Evolutionary conservation across 2,888 invertebrate genomes (phyloP).

Genomic region (Noctua fimbriata): DNA sequence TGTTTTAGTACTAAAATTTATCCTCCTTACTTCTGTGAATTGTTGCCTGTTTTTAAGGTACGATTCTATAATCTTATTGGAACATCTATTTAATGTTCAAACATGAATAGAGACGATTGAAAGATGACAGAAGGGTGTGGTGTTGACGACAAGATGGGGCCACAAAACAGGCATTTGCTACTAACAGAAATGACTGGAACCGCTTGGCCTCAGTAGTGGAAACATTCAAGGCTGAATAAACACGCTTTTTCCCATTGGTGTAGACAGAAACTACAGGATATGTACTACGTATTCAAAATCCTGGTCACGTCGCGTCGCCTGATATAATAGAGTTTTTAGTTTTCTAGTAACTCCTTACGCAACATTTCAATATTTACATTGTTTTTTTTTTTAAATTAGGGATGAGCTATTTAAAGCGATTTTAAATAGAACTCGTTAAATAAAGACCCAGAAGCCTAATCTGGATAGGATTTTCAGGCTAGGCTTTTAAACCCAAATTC

Average conservation of each 20-base stretch:
- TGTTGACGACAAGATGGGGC: slow-evolving; percentile 43
- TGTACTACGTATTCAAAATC: background rate
- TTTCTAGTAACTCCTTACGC: background rate
- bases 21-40: too few species aligned
- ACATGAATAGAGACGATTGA: slow-evolving; percentile 64
- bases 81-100: slow-evolving; percentile 60
- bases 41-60: too few species aligned
- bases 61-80: slow-evolving; percentile 59
- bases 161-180: slow-evolving; percentile 16
- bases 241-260: background rate
- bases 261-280: background rate
- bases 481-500: background rate
- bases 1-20: too few species aligned
- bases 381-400: background rate
- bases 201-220: background rate
- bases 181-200: background rate
- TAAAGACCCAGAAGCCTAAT: background rate
- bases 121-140: slow-evolving; percentile 62
- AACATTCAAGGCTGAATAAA: background rate
- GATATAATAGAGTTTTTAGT: background rate
- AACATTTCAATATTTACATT: background rate
- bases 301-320: background rate
- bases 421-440: background rate
- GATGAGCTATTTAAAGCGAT: background rate
- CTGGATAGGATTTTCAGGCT: background rate